Evolutionary conservation across 2,888 invertebrate genomes (phyloP).

Genomic region (Auanema freiburgensis): DNA sequence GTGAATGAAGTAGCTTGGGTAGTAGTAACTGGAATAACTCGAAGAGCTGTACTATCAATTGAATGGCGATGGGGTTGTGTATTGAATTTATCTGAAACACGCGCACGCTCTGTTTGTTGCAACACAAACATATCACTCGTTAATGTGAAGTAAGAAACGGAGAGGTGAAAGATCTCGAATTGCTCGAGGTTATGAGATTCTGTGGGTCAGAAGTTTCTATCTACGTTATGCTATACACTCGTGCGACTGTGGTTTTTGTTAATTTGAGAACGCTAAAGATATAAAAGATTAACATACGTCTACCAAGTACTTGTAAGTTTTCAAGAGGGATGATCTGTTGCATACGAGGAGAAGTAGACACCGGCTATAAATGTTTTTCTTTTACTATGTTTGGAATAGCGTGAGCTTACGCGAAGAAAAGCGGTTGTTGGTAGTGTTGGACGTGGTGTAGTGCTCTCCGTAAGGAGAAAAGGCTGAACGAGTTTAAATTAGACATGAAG

Average conservation of each 20-base stretch:
- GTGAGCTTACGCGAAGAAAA: not conserved
- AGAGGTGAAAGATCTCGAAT: not conserved
- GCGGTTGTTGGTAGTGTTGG: not conserved
- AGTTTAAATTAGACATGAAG: too few relatives aligned
- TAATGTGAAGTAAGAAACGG: not conserved
- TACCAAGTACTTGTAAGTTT: slow-evolving; percentile 48
- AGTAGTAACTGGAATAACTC: too few relatives aligned
- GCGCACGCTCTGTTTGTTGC: too few relatives aligned
- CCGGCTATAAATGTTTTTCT: not conserved
- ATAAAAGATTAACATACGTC: slow-evolving; percentile 34
- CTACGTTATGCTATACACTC: not conserved
- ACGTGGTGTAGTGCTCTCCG: not conserved
- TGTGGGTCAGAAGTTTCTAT: not conserved
- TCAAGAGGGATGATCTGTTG: slow-evolving; percentile 48
- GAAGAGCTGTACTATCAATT: too few relatives aligned
- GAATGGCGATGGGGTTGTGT: too few relatives aligned
- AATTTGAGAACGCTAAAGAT: too few relatives aligned
- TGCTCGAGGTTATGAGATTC: not conserved
- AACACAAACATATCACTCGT: too few relatives aligned
- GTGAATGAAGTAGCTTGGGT: too few relatives aligned
- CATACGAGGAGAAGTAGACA: slow-evolving; percentile 16
- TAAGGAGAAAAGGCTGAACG: not conserved
- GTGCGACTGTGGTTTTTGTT: not conserved
- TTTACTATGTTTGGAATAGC: not conserved
- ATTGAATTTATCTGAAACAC: too few relatives aligned